These are phyloP conservation scores for Psilopsiagon aurifrons DNA, from an alignment of 2,113 vertebrate species.

Conservation along the genomic window DNA sequence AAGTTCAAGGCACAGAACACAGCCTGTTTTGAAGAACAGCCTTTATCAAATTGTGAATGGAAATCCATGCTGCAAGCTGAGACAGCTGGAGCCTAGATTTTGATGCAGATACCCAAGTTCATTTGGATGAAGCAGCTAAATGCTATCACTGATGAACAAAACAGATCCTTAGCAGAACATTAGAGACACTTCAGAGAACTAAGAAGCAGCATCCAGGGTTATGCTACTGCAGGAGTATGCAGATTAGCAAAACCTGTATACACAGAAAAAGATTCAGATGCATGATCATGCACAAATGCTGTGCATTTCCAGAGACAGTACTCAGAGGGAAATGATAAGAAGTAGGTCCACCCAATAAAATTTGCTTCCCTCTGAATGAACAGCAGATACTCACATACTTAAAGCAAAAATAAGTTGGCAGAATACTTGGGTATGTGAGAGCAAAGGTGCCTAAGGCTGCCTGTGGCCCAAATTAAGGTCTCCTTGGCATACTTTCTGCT, in stretches of 20 bases:
- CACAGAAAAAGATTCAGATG: background rate
- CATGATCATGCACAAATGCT: background rate
- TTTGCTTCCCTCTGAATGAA: background rate
- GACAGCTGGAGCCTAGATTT: background rate
- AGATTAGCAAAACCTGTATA: background rate
- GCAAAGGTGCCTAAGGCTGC: background rate
- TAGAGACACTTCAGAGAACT: background rate
- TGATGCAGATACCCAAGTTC: background rate
- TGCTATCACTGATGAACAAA: background rate
- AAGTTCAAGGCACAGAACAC: background rate
- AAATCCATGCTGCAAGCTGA: background rate
- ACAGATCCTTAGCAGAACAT: background rate
- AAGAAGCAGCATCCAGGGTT: background rate
- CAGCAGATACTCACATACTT: background rate
- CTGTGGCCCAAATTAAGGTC: background rate
- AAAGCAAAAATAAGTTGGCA: background rate
- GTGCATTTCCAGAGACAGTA: background rate
- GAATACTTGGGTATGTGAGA: background rate
- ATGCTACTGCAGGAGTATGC: background rate
- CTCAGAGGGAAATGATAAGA: background rate
- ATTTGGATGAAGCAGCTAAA: background rate
- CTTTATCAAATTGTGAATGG: background rate
- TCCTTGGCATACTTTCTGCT: background rate
- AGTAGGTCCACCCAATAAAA: background rate
- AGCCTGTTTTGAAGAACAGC: background rate